Conservation (phyloP, 2,888 invertebrate genomes). For the Ichneumoninae sp. region DNA sequence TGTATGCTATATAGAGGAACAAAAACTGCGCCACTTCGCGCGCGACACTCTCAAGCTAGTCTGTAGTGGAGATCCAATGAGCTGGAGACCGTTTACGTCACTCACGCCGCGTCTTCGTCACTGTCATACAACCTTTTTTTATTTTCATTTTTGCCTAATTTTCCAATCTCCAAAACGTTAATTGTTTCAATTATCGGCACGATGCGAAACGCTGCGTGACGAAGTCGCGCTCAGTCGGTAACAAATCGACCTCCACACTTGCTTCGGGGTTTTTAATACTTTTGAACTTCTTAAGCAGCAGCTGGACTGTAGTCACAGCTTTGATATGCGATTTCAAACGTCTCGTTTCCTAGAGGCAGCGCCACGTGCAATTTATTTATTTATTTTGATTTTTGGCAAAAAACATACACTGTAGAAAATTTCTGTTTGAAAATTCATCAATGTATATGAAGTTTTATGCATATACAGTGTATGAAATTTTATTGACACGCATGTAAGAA, state of each 20-base stretch:
- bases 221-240: background rate
- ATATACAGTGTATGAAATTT: too few relatives aligned
- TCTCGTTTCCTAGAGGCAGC: slow-evolving; percentile 8
- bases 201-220: background rate
- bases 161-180: background rate
- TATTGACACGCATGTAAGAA: too few relatives aligned
- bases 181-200: background rate
- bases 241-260: background rate
- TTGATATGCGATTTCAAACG: slow-evolving; percentile 25
- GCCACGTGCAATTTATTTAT: background rate
- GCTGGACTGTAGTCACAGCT: slow-evolving; percentile 18
- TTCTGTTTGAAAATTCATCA: too few relatives aligned
- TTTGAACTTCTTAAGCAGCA: slow-evolving; percentile 13
- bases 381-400: background rate
- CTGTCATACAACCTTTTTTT: background rate
- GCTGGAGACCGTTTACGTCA: slow-evolving; percentile 57
- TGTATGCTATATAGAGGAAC: background rate
- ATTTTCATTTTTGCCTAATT: background rate
- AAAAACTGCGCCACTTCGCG: slow-evolving; percentile 26
- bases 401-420: background rate
- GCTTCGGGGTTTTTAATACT: background rate
- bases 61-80: slow-evolving; percentile 17
- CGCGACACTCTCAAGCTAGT: slow-evolving; percentile 45
- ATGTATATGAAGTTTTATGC: too few relatives aligned
- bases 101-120: slow-evolving; percentile 32